Conservation (phyloP, 37 sponge, comb jelly and placozoan species). For the Oscarella lobularis region DNA sequence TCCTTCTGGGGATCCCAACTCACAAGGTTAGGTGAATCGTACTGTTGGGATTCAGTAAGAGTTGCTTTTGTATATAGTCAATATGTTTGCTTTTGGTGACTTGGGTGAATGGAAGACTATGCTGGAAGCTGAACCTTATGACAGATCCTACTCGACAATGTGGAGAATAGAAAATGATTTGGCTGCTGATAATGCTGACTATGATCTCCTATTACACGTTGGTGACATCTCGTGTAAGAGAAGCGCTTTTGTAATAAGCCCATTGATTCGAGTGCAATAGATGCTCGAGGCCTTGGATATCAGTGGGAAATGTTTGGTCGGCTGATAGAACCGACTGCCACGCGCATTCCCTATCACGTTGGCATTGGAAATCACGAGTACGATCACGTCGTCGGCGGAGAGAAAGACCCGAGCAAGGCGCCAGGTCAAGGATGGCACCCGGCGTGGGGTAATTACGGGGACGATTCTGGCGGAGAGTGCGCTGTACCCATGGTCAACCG, state of each 20-base stretch:
- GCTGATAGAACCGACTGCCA: conserved; percentile 24
- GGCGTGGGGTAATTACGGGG: not conserved
- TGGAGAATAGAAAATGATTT: not conserved
- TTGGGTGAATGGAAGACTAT: not conserved
- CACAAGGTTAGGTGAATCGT: no score
- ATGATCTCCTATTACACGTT: conserved; percentile 45
- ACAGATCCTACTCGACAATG: not conserved
- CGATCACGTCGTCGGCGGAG: conserved; percentile 41
- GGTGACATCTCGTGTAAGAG: conserved; percentile 46
- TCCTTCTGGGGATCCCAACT: not conserved
- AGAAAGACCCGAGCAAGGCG: conserved; percentile 7
- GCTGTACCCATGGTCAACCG: conserved; percentile 52
- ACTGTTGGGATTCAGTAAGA: no score
- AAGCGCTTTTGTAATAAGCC: no score
- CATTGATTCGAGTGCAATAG: no score
- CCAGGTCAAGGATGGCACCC: not conserved
- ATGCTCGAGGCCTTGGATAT: not conserved
- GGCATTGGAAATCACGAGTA: conserved; percentile 66
- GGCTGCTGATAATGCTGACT: no score
- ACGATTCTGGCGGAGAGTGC: conserved; percentile 74
- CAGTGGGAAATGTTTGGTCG: conserved; percentile 72
- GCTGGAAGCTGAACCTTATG: not conserved
- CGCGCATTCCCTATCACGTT: conserved; percentile 46
- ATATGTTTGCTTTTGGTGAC: not conserved
- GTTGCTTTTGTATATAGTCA: no score